Evolutionary conservation across 2,113 vertebrate species (phyloP), one percentile per base, ranked within the genome.

Genomic region (Charina bottae): DNA sequence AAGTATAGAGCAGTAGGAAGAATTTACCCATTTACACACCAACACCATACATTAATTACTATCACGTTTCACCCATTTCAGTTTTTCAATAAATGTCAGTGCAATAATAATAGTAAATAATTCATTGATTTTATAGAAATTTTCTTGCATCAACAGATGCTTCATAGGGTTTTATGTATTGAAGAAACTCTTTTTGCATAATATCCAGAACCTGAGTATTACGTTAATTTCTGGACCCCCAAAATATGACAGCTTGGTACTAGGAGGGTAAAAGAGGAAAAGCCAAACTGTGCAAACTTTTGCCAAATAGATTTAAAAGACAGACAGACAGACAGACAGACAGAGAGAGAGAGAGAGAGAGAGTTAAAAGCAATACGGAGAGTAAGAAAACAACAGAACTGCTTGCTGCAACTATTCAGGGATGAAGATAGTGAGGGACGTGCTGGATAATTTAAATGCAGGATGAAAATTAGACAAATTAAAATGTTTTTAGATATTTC

Each of bases 341-440:
- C 3, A 91, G 78, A n/a, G 12, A 89, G 24, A 26, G 37, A 93
- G 93, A 10, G 5, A 91, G 78, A 93, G 93, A 95, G 85, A 88
- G 87, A 92, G 92, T 90, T 94, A 42, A 33, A 78, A 78, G 33
- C 72, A 42, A 78, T 78, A 78, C 7, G 7, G 33, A 78, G 33
- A 78, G 90, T 93, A 95, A 56, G 87, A 64, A 89, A 90, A 97
- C 95, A 96, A 97, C 96, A 95, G 96, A 95, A 94, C 95, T 95
- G 93, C 95, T 94, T 87, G 33, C 53, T 49, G 24, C 83, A 33
- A 64, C 58, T 64, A 60, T 62, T 84, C 7, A 21, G 26, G 49
- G 21, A 49, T 62, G 87, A 28, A 23, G n/a, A 42, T 28, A 3
- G 21, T 23, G 12, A 59, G 42, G 21, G n/a, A 92, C n/a, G n/a